Conservation (phyloP, 23 tunicate species). For the Aplidium turbinatum region DNA sequence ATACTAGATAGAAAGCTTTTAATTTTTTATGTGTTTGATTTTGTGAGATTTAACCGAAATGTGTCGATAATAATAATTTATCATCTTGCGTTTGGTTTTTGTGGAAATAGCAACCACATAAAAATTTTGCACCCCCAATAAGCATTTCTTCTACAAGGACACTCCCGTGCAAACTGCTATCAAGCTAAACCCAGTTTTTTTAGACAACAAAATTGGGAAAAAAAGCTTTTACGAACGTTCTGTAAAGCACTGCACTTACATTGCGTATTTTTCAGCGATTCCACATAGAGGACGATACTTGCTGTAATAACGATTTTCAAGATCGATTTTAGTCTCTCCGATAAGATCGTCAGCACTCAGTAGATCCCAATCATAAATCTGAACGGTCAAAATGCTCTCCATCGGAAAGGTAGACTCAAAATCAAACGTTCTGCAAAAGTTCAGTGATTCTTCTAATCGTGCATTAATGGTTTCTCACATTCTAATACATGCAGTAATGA, state of each 20-base stretch:
- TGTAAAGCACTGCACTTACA: conserved; percentile 38
- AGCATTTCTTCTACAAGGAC: background rate
- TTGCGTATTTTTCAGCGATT: conserved; percentile 70
- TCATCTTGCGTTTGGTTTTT: too few relatives aligned
- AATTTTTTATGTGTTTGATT: too few relatives aligned
- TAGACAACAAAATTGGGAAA: too few relatives aligned
- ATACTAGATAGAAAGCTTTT: too few relatives aligned
- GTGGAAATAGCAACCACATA: background rate
- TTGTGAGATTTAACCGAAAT: too few relatives aligned
- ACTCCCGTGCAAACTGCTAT: too few relatives aligned
- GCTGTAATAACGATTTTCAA: conserved; percentile 89
- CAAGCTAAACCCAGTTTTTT: too few relatives aligned
- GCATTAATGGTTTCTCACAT: too few relatives aligned
- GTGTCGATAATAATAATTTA: too few relatives aligned
- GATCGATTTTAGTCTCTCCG: conserved; percentile 86
- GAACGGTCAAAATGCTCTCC: conserved; percentile 74
- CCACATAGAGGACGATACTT: conserved; percentile 86
- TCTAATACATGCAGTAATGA: too few relatives aligned
- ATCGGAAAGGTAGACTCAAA: conserved; percentile 88
- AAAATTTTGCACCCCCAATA: background rate
- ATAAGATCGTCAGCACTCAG: conserved; percentile 83
- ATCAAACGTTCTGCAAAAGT: conserved; percentile 76
- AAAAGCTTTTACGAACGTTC: too few relatives aligned
- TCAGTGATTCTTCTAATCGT: too few relatives aligned
- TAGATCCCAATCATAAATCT: conserved; percentile 88